phyloP scores from a whole-genome alignment of 2,797 vertebrate genomes.

The Gorsachius magnificus region DNA sequence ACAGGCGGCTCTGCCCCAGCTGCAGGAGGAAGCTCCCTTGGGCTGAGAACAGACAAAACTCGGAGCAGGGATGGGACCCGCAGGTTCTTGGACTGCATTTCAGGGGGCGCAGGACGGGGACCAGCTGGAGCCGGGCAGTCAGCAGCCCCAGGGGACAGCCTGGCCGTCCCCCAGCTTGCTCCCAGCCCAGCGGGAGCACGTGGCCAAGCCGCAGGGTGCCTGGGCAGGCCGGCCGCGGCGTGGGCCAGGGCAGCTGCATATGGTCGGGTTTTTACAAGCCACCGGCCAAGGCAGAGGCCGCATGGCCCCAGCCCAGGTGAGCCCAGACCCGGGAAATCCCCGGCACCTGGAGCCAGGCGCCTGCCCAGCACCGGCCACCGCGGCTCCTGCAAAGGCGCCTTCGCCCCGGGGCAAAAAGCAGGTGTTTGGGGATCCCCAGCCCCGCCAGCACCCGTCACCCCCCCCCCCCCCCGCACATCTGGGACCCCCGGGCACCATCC shows the following conservation, averaged over 20 bases:
- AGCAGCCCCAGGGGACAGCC: background rate
- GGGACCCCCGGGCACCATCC: accelerated
- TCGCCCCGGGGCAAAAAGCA: accelerated
- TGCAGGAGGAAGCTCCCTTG: background rate
- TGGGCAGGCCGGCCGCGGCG: accelerated
- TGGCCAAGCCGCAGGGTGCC: background rate
- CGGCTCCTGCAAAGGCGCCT: background rate
- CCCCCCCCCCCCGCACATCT: accelerated
- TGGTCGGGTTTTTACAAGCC: background rate
- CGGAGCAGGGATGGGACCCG: background rate
- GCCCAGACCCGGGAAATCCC: constrained; percentile 5
- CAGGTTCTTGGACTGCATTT: background rate
- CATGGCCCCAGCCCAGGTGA: background rate
- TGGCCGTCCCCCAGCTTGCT: background rate
- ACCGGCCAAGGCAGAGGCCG: background rate
- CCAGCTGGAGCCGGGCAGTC: background rate
- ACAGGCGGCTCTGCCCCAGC: background rate
- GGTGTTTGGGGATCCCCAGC: background rate
- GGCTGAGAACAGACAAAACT: background rate
- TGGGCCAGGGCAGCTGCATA: accelerated
- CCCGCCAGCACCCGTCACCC: accelerated
- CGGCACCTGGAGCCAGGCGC: background rate
- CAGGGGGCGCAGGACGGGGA: accelerated
- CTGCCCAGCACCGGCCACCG: background rate
- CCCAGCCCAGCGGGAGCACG: background rate